These are phyloP conservation scores for Pholis gunnellus DNA, from an alignment of 2,113 vertebrate genomes.

Conservation along the genomic window DNA sequence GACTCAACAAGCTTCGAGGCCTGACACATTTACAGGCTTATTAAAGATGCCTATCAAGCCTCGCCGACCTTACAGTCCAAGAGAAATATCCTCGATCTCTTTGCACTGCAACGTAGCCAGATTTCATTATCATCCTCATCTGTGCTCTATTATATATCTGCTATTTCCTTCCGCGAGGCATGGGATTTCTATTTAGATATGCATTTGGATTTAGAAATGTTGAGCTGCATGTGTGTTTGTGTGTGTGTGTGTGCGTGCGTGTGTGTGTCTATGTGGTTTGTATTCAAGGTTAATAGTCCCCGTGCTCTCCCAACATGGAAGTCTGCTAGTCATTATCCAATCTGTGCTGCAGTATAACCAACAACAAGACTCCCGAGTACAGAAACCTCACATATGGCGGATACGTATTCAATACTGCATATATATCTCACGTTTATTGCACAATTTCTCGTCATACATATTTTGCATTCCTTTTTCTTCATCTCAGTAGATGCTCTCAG, in stretches of 20 bases:
- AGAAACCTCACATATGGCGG: slow-evolving; percentile 13
- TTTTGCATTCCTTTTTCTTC: background rate
- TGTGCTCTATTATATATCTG: slow-evolving; percentile 46
- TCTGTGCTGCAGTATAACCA: slow-evolving; percentile 42
- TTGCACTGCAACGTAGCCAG: slow-evolving; percentile 1
- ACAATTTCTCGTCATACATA: background rate
- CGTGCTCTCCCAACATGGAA: slow-evolving; percentile 37
- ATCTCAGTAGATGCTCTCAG: background rate
- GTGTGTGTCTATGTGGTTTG: slow-evolving; percentile 31
- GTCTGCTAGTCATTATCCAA: slow-evolving; percentile 69
- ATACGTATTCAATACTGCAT: slow-evolving; percentile 22
- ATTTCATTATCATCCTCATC: slow-evolving; percentile 53
- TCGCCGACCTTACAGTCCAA: slow-evolving; percentile 11
- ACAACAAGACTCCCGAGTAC: slow-evolving; percentile 40
- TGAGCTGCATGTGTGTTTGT: background rate
- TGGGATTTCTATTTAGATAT: slow-evolving; percentile 50
- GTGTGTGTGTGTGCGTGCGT: background rate
- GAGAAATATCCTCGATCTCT: slow-evolving; percentile 36
- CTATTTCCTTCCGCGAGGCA: slow-evolving; percentile 46
- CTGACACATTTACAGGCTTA: slow-evolving; percentile 46
- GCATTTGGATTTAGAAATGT: slow-evolving; percentile 37
- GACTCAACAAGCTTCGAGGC: slow-evolving; percentile 6
- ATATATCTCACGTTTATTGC: background rate
- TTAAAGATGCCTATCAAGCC: slow-evolving; percentile 53
- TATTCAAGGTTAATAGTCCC: slow-evolving; percentile 56